A percentile compares a stretch with the other conserved stretches of the same genome.
phyloP scores from a whole-genome alignment of 2,113 vertebrate species.

The Pycnonotus jocosus region DNA sequence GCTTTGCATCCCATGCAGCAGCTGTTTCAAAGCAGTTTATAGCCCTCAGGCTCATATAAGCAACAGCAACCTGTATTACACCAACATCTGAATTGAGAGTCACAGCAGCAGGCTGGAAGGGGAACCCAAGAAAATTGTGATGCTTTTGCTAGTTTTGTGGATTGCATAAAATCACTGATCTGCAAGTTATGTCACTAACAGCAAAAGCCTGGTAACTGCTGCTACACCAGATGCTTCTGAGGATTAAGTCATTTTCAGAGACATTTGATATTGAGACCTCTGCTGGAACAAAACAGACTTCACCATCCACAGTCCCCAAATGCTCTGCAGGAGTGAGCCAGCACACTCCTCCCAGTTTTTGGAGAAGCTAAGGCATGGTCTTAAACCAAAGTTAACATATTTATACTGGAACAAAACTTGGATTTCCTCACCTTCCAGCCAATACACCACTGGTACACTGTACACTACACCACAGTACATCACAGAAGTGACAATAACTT shows the following conservation, averaged over 20 bases:
- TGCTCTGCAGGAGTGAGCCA: not conserved
- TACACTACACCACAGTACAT: rapidly evolving
- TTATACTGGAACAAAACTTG: not conserved
- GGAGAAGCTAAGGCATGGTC: not conserved
- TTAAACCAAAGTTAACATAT: not conserved
- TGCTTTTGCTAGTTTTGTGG: not conserved
- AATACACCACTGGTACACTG: too few relatives aligned
- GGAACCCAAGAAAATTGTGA: not conserved
- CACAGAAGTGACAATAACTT: not conserved
- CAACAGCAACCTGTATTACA: not conserved
- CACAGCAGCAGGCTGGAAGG: not conserved
- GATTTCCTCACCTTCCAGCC: not conserved
- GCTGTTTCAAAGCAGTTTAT: not conserved
- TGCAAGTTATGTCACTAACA: not conserved
- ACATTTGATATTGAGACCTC: not conserved
- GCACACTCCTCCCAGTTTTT: not conserved
- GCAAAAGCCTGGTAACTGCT: not conserved
- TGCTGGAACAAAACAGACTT: not conserved
- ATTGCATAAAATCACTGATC: not conserved
- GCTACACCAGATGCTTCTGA: conserved; percentile 12
- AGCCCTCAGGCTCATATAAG: not conserved
- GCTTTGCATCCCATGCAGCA: not conserved
- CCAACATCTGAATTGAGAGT: not conserved
- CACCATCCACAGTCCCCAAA: not conserved
- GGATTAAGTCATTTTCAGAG: conserved; percentile 22